Conservation (phyloP, 2,113 vertebrate species). For the Pampusana beccarii region DNA sequence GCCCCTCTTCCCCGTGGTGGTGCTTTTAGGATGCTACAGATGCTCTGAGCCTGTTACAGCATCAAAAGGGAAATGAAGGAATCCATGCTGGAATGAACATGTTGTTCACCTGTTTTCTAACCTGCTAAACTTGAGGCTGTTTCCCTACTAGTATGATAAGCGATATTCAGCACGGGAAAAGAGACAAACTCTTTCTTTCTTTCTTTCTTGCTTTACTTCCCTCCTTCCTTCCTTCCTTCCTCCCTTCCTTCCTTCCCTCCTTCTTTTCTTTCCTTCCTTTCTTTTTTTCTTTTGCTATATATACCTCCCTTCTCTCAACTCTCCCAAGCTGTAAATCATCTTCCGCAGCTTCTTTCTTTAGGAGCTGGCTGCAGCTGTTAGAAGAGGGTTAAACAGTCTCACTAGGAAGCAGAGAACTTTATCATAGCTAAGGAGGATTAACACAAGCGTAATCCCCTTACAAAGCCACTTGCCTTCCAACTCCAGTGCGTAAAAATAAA, state of each 20-base stretch:
- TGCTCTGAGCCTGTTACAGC: background rate
- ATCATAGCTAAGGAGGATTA: slow-evolving; percentile 59
- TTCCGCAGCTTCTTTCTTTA: background rate
- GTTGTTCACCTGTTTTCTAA: background rate
- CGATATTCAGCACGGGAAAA: too few relatives aligned
- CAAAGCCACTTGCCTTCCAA: slow-evolving; percentile 60
- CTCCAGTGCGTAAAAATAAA: slow-evolving; percentile 47
- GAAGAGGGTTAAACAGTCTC: slow-evolving; percentile 50
- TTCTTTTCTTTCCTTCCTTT: too few relatives aligned
- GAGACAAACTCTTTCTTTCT: too few relatives aligned
- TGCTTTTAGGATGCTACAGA: background rate
- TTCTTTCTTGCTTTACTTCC: too few relatives aligned
- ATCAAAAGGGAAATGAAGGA: background rate
- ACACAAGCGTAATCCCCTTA: slow-evolving; percentile 12
- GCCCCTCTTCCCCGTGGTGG: rapidly evolving
- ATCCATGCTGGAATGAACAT: background rate
- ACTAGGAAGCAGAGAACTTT: slow-evolving; percentile 49
- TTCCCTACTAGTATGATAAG: background rate
- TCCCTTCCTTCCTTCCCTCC: background rate
- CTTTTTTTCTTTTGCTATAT: too few relatives aligned
- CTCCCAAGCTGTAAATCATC: background rate
- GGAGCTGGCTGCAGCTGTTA: background rate
- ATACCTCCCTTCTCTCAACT: background rate
- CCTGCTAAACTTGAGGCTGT: background rate
- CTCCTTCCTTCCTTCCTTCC: background rate